These are phyloP conservation scores for Selenia dentaria DNA, from an alignment of 2,888 invertebrate genomes.

Conservation along the genomic window DNA sequence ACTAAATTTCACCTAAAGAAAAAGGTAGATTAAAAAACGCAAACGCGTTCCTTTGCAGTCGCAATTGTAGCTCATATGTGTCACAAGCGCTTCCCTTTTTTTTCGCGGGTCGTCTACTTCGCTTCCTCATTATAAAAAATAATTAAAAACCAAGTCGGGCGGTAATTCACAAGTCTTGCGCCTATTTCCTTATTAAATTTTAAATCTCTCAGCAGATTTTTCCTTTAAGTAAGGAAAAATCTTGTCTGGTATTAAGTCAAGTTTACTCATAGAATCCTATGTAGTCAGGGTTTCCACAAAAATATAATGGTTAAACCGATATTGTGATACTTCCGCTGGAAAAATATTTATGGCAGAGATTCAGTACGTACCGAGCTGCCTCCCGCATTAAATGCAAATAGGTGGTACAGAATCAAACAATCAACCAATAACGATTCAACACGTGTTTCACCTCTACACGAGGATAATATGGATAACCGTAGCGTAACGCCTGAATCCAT, in stretches of 20 bases:
- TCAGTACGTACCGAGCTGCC: too few species aligned
- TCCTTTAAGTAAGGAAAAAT: conserved; percentile 29
- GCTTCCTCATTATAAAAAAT: conserved; percentile 29
- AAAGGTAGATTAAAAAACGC: too few species aligned
- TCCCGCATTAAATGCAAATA: too few species aligned
- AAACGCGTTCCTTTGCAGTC: background rate
- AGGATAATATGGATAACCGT: too few species aligned
- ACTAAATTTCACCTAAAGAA: too few species aligned
- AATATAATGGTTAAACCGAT: too few species aligned
- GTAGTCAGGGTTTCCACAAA: conserved; percentile 24
- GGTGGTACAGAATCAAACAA: too few species aligned
- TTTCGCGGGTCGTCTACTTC: conserved; percentile 13
- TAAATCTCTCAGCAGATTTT: conserved; percentile 33
- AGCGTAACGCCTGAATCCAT: too few species aligned
- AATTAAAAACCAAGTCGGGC: conserved; percentile 32
- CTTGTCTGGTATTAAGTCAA: conserved; percentile 33
- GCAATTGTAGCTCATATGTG: background rate
- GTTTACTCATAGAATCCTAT: conserved; percentile 26
- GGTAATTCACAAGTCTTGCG: conserved; percentile 22
- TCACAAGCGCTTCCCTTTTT: conserved; percentile 2
- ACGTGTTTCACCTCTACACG: too few species aligned
- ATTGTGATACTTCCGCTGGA: too few species aligned
- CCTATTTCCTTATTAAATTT: conserved; percentile 35
- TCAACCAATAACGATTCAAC: too few species aligned
- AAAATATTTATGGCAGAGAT: too few species aligned